Base-by-base conservation (phyloP, 2,113 vertebrate genomes). In the human region DNA sequence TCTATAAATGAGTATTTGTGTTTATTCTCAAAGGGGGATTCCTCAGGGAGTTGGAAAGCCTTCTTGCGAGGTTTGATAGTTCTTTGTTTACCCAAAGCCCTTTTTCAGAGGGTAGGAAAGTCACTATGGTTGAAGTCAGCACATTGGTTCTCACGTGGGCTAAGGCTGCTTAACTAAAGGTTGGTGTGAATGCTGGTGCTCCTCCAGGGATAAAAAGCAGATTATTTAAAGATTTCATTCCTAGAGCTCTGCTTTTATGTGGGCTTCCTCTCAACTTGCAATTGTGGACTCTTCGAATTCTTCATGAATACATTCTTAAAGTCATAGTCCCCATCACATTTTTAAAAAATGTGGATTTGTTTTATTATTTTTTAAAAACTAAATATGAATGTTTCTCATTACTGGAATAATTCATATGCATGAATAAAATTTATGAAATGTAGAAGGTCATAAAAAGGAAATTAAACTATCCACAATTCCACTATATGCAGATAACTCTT, bases 351-450 rank as follows among this genome's bases (percentile, higher is more conserved):
- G 16, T 96, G 12, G 2, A 70, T 72, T 95, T 90, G n/a, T 66
- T 79, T 90, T 73, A 61, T 72, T 79, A 45, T 89, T 81, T 86
- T 10, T 92, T 83, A 55, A 48, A 95, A 76, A 70, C 18, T n/a
- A 68, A 93, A 75, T 14, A 32, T 66, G 43, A n/a, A 9, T 27
- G 50, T 82, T 75, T 76, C 45, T 73, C 18, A 82, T 83, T 79
- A 70, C 9, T 96, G 27, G 20, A 61, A 48, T 87, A 88, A 87
- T 79, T 66, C 10, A 75, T 89, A 66, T 72, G 16, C 25, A 32
- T 78, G 68, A 57, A 64, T 38, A 95, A 96, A 85, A 59, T 72
- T 83, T 87, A 75, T 5, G 83, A 96, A 90, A 92, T 87, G 52
- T 18, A 64, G 45, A 23, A 64, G 82, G 27, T 90, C 6, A 73